phyloP scores from a whole-genome alignment of 2,888 invertebrate genomes.

The Drosophila anceps region DNA sequence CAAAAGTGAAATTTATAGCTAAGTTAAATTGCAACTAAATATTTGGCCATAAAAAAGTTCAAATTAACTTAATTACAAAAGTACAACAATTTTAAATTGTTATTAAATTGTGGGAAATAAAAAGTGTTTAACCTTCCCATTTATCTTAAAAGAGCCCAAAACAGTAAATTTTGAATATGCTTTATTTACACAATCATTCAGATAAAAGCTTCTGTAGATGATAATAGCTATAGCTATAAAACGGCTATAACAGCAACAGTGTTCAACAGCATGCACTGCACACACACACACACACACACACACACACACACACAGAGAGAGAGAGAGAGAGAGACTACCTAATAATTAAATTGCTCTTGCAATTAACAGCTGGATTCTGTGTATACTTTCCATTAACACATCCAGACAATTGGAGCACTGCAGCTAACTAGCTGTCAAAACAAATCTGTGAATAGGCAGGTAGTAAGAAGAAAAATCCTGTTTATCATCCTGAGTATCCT shows the following conservation, averaged over 20 bases:
- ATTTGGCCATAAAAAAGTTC: neutral
- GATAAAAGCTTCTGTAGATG: neutral
- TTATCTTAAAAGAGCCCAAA: neutral
- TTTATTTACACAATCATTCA: constrained; percentile 1
- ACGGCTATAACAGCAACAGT: neutral
- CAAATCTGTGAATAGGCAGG: constrained; percentile 7
- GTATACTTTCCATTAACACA: constrained; percentile 39
- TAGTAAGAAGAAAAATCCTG: constrained; percentile 7
- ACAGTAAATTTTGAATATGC: neutral
- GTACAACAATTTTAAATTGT: neutral
- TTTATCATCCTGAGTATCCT: constrained; percentile 16
- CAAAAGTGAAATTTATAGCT: neutral
- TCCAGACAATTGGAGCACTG: constrained; percentile 26
- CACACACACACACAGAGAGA: no score
- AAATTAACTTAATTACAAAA: neutral
- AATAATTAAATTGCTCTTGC: constrained; percentile 28
- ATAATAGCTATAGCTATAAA: constrained; percentile 2
- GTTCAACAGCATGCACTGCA: neutral
- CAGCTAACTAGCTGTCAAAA: constrained; percentile 9
- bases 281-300: neutral
- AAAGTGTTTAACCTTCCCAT: neutral
- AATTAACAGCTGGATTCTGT: constrained; percentile 45
- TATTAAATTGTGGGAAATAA: neutral
- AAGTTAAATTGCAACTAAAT: neutral
- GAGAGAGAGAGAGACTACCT: no score